phyloP scores from a whole-genome alignment of 2,797 vertebrate genomes.

The Manis crassicaudata region DNA sequence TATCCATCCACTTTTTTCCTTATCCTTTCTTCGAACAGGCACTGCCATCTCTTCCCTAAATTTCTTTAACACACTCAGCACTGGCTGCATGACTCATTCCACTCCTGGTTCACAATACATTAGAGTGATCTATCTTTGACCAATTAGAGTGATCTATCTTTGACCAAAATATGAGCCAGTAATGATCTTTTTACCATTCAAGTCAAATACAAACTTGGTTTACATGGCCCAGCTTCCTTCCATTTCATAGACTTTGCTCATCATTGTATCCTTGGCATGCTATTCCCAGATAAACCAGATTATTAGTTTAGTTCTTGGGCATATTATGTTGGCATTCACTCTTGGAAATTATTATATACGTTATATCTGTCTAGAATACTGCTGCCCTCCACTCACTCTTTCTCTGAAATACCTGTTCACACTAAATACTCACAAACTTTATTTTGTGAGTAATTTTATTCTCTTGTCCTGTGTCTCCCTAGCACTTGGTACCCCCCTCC shows the following conservation, averaged over 20 bases:
- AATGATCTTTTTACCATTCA: not conserved
- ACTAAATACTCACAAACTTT: no score
- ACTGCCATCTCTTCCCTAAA: not conserved
- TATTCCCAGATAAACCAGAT: not conserved
- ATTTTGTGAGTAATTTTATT: no score
- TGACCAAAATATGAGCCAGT: not conserved
- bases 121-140: not conserved
- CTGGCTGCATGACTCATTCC: not conserved
- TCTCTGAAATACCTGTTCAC: accelerated
- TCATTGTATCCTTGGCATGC: accelerated
- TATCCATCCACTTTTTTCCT: not conserved
- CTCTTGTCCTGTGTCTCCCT: accelerated
- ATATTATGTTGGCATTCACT: not conserved
- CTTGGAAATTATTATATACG: not conserved
- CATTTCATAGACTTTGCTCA: not conserved
- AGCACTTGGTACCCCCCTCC: accelerated
- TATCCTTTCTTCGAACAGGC: not conserved
- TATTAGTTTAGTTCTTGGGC: accelerated
- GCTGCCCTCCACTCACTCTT: not conserved
- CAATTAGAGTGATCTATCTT: not conserved
- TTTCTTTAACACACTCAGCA: not conserved
- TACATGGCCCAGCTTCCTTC: not conserved
- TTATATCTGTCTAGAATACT: not conserved
- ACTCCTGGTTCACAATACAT: accelerated
- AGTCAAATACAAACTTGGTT: not conserved